phyloP scores from a whole-genome alignment of 2,113 vertebrate genomes.

The Ifrita kowaldi region DNA sequence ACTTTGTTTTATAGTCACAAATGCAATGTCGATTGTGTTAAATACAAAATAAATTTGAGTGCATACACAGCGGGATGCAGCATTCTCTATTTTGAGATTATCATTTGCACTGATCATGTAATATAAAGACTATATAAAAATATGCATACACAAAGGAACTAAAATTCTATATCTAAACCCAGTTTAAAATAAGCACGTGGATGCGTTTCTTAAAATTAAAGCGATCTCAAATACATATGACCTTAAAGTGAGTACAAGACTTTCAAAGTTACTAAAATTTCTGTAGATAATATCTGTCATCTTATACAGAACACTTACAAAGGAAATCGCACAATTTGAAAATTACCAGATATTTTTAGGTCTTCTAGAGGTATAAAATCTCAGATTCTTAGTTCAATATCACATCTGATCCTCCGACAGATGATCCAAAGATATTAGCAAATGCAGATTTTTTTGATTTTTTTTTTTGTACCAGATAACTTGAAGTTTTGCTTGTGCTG shows the following conservation, averaged over 20 bases:
- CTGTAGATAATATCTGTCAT: neutral
- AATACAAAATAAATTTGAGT: neutral
- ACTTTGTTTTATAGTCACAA: neutral
- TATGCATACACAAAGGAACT: accelerated
- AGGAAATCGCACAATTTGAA: neutral
- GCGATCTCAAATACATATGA: accelerated
- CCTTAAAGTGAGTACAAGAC: neutral
- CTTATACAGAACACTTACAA: neutral
- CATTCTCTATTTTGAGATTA: neutral
- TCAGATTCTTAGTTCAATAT: neutral
- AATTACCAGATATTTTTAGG: neutral
- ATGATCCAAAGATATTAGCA: neutral
- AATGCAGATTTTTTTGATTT: neutral
- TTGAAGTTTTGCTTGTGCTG: neutral
- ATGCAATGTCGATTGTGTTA: neutral
- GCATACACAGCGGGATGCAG: neutral
- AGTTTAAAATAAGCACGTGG: neutral
- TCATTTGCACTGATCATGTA: neutral
- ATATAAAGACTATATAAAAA: neutral
- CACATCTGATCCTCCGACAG: accelerated
- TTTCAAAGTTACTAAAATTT: neutral
- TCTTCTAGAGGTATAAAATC: neutral
- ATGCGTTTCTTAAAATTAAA: neutral
- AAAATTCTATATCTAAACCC: neutral
- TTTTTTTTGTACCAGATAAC: neutral